Conservation (phyloP, 2,113 vertebrate genomes). For the Xiphorhynchus elegans region DNA sequence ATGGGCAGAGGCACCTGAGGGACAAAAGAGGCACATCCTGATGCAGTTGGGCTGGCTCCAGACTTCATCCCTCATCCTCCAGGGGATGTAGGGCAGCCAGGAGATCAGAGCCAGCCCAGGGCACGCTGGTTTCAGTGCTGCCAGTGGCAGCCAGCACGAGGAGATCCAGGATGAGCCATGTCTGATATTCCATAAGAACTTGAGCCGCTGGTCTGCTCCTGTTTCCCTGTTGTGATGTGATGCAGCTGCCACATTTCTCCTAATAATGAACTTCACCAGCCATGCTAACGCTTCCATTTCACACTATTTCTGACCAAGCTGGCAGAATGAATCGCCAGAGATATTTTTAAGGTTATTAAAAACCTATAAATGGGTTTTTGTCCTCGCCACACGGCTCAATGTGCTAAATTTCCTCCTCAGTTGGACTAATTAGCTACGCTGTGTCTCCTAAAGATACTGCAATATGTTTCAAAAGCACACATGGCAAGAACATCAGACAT, state of each 20-base stretch:
- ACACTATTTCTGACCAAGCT: conserved; percentile 33
- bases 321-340: conserved; percentile 48
- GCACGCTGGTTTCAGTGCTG: background rate
- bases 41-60: background rate
- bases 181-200: conserved; percentile 46
- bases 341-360: conserved; percentile 68
- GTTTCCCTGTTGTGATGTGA: conserved; percentile 28
- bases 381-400: conserved; percentile 10
- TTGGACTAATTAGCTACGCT: conserved; percentile 43
- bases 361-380: conserved; percentile 56
- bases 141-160: background rate
- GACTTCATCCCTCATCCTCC: background rate
- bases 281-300: conserved; percentile 38
- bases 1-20: background rate
- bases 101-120: background rate
- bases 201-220: conserved; percentile 53
- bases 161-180: background rate
- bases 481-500: background rate
- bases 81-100: background rate
- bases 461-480: conserved; percentile 34
- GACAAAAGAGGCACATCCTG: background rate
- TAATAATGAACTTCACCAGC: conserved; percentile 37
- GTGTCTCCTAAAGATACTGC: conserved; percentile 24
- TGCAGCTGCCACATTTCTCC: conserved; percentile 48
- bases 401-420: conserved; percentile 35